Conservation (phyloP, 2,888 invertebrate genomes). For the Torymus auratus region DNA sequence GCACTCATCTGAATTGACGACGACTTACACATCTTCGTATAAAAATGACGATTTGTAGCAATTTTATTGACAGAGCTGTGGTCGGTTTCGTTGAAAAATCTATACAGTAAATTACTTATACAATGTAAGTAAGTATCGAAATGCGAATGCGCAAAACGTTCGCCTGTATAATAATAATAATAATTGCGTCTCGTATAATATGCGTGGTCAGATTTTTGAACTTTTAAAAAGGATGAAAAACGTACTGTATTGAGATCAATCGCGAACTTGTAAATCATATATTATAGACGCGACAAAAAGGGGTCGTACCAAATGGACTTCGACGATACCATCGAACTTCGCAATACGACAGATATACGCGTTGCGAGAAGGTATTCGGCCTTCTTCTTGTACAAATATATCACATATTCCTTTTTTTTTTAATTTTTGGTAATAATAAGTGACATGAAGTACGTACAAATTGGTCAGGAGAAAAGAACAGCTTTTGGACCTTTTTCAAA, state of each 20-base stretch:
- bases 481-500: slow-evolving; percentile 32
- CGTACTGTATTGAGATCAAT: background rate
- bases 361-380: no score
- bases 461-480: slow-evolving; percentile 26
- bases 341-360: no score
- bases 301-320: no score
- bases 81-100: slow-evolving; percentile 25
- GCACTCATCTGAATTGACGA: slow-evolving; percentile 47
- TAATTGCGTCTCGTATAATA: no score
- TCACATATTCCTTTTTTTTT: slow-evolving; percentile 1
- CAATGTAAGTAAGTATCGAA: background rate
- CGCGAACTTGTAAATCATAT: background rate
- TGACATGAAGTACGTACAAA: background rate
- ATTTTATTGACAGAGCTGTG: slow-evolving; percentile 35
- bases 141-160: background rate
- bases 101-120: slow-evolving; percentile 18
- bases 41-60: slow-evolving; percentile 26
- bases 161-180: no score
- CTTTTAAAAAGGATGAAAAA: background rate
- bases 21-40: slow-evolving; percentile 15
- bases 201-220: background rate
- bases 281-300: no score
- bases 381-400: slow-evolving; percentile 3
- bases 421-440: background rate
- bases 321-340: no score